Conservation (phyloP, 2,113 vertebrate species). For the Peromyscus polionotus region DNA sequence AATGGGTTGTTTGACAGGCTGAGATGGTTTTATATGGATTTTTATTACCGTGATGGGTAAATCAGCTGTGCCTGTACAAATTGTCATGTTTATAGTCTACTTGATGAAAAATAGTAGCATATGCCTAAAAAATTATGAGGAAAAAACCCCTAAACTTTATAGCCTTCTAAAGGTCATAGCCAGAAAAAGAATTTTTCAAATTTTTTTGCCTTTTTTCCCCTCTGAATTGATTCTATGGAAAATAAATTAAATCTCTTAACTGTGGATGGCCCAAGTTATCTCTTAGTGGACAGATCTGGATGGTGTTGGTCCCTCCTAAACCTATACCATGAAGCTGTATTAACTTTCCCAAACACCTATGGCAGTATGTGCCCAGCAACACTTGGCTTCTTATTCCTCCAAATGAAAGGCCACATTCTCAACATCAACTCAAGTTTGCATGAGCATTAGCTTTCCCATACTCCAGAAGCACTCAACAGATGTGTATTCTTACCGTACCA, state of each 20-base stretch:
- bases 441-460: neutral
- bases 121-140: slow-evolving; percentile 23
- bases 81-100: slow-evolving; percentile 50
- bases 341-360: slow-evolving; percentile 1
- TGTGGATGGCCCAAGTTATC: neutral
- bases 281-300: neutral
- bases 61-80: slow-evolving; percentile 45
- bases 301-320: neutral
- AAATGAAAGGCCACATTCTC: neutral
- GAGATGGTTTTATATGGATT: slow-evolving; percentile 14
- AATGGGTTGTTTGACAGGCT: slow-evolving; percentile 39
- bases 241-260: neutral
- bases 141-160: slow-evolving; percentile 39
- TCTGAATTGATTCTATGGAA: slow-evolving; percentile 55
- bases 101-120: slow-evolving; percentile 60
- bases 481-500: neutral
- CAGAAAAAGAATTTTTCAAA: neutral
- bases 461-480: neutral
- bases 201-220: neutral
- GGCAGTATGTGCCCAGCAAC: neutral
- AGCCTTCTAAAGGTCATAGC: slow-evolving; percentile 22
- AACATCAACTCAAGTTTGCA: neutral
- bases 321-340: neutral
- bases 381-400: neutral
- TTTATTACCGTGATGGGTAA: slow-evolving; percentile 41